These are phyloP conservation scores for Triplophysa siluroides DNA, from an alignment of 2,113 vertebrate species.

Conservation along the genomic window DNA sequence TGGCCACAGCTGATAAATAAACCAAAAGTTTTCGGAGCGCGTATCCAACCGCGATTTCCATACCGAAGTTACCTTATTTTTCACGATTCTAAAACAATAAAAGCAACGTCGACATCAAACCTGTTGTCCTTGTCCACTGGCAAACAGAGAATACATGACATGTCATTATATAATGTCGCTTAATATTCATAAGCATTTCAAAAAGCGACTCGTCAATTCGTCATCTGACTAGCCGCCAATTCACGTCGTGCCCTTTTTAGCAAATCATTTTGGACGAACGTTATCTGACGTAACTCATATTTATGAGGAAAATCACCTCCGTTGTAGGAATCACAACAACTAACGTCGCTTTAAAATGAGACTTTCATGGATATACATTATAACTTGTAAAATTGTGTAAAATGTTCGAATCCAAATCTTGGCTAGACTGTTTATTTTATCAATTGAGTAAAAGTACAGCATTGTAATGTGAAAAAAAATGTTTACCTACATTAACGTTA, in stretches of 20 bases:
- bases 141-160: no score
- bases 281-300: not conserved
- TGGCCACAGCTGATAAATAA: slow-evolving; percentile 27
- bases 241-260: not conserved
- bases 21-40: slow-evolving; percentile 11
- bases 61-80: not conserved
- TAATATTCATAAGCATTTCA: not conserved
- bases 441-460: no score
- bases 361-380: not conserved
- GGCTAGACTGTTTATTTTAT: no score
- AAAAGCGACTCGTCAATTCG: not conserved
- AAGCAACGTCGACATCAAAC: no score
- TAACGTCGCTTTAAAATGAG: not conserved
- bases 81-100: not conserved
- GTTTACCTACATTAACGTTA: no score
- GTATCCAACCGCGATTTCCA: slow-evolving; percentile 10
- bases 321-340: no score
- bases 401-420: no score
- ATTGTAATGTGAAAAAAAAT: no score
- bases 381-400: no score
- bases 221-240: not conserved
- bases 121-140: no score
- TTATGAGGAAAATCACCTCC: not conserved
- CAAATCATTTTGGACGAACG: not conserved
- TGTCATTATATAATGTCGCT: not conserved